Percentiles rank a stretch among this genome's conserved stretches.
These are phyloP conservation scores for Rhabditoides inermis DNA, from an alignment of 2,888 invertebrate species.

Conservation along the genomic window DNA sequence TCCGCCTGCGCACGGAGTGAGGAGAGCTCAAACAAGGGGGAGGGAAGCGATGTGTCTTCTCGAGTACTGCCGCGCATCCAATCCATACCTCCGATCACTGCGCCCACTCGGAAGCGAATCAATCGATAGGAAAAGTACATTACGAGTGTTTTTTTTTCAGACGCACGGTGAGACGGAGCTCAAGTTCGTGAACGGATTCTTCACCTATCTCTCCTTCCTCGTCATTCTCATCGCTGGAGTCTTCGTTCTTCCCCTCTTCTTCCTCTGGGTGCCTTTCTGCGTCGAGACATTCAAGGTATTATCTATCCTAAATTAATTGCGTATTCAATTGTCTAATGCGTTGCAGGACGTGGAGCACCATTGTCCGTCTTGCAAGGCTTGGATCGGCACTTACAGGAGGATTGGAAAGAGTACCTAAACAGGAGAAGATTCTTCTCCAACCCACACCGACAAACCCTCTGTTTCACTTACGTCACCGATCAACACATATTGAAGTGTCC, in stretches of 20 bases:
- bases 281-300: conserved; percentile 8
- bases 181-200: conserved; percentile 45
- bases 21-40: too few species aligned
- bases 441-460: neutral
- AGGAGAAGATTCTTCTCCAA: neutral
- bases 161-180: conserved; percentile 49
- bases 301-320: too few species aligned
- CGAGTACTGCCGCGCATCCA: too few species aligned
- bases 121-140: too few species aligned
- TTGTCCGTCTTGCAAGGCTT: conserved; percentile 43
- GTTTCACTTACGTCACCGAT: neutral
- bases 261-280: conserved; percentile 38
- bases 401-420: conserved; percentile 45
- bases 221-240: conserved; percentile 42
- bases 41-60: too few species aligned
- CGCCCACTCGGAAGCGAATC: too few species aligned
- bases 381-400: conserved; percentile 47
- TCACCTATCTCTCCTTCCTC: conserved; percentile 46
- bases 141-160: conserved; percentile 28
- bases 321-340: too few species aligned
- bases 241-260: conserved; percentile 47
- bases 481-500: too few species aligned
- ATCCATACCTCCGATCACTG: too few species aligned
- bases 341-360: conserved; percentile 49
- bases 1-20: too few species aligned